These are phyloP conservation scores for Pomacea maculata DNA, from an alignment of 1,140 invertebrate genomes.

Conservation along the genomic window DNA sequence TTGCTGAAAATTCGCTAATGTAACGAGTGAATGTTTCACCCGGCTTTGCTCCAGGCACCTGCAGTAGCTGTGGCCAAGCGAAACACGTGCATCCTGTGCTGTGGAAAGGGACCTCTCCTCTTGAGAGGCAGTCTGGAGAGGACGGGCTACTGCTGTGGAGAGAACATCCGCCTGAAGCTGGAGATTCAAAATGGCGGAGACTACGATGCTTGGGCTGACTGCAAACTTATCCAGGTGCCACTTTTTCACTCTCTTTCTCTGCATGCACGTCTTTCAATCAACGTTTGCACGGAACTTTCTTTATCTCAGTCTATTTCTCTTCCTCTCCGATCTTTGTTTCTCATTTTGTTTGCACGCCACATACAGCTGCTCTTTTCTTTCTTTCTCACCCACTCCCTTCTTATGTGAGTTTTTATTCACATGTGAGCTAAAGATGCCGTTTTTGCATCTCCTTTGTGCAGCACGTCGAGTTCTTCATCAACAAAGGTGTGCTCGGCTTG, in stretches of 20 bases:
- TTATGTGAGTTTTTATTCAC: no score
- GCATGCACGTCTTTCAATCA: not conserved
- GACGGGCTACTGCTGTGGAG: constrained; percentile 83
- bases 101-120: constrained; percentile 76
- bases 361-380: no score
- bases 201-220: constrained; percentile 76
- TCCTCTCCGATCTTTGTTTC: not conserved
- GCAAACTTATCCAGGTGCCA: constrained; percentile 76
- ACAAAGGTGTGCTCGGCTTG: constrained; percentile 80
- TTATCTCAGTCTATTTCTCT: not conserved
- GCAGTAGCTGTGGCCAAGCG: constrained; percentile 76
- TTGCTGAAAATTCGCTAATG: no score
- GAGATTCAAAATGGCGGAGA: constrained; percentile 83
- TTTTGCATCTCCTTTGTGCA: constrained; percentile 57
- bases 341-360: not conserved
- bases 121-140: constrained; percentile 78
- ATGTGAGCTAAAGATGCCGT: not conserved
- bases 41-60: constrained; percentile 72
- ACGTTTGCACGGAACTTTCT: not conserved
- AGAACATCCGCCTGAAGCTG: constrained; percentile 79
- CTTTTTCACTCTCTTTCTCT: not conserved
- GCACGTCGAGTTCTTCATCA: constrained; percentile 84
- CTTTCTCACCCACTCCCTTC: no score
- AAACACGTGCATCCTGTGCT: constrained; percentile 80
- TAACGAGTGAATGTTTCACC: no score